These are phyloP conservation scores for Coranthus polyacanthus DNA, from an alignment of 2,797 vertebrate genomes.

Conservation along the genomic window DNA sequence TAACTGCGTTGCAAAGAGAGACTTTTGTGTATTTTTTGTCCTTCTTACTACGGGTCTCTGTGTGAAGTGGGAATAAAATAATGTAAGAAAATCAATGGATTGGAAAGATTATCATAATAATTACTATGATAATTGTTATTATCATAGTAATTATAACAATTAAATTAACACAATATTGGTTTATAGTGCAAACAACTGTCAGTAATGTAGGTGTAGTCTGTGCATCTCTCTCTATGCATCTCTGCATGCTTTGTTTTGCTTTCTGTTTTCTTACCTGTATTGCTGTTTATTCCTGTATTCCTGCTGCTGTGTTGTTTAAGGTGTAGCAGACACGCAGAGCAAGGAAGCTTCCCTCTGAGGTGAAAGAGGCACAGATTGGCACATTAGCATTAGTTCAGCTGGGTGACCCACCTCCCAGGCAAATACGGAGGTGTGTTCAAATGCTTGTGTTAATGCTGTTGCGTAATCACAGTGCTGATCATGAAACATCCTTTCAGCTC, in stretches of 20 bases:
- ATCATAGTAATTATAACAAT: too few relatives aligned
- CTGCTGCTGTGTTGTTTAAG: conserved; percentile 43
- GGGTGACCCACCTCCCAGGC: conserved; percentile 34
- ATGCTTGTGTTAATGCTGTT: conserved; percentile 39
- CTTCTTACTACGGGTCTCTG: too few relatives aligned
- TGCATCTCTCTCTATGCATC: too few relatives aligned
- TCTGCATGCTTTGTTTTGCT: conserved; percentile 5
- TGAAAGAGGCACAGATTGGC: conserved; percentile 48
- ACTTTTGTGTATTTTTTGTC: too few relatives aligned
- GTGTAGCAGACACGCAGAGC: conserved; percentile 33
- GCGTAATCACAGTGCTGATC: conserved; percentile 40
- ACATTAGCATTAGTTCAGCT: conserved; percentile 62
- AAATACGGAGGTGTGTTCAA: conserved; percentile 33
- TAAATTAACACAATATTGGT: too few relatives aligned
- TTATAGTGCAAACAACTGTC: too few relatives aligned
- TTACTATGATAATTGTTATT: too few relatives aligned
- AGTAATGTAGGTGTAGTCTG: background rate
- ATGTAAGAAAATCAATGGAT: too few relatives aligned
- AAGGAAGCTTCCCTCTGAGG: conserved; percentile 20
- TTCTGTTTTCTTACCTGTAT: conserved; percentile 39
- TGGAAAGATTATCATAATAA: too few relatives aligned
- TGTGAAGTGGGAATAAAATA: too few relatives aligned
- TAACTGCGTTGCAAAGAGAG: too few relatives aligned
- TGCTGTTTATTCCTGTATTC: conserved; percentile 18
- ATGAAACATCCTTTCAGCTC: conserved; percentile 26